Conservation (phyloP, 2,113 vertebrate species). For the Daboia siamensis region DNA sequence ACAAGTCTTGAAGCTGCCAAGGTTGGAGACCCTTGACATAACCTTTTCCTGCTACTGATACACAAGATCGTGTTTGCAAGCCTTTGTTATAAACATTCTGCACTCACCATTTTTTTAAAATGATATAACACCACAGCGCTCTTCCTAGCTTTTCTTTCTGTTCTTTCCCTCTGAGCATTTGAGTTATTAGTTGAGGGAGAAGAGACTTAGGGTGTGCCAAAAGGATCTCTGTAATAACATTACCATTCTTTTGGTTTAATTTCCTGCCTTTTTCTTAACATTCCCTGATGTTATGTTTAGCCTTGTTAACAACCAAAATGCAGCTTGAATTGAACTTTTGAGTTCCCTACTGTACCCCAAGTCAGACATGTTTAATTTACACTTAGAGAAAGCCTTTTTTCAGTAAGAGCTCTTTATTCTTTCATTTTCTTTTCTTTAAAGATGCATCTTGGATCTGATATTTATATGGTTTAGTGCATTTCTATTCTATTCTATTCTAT, state of each 20-base stretch:
- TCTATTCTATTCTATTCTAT: too few relatives aligned
- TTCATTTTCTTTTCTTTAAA: background rate
- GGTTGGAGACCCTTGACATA: too few relatives aligned
- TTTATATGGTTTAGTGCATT: background rate
- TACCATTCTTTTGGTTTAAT: background rate
- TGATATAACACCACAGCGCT: background rate
- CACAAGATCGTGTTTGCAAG: background rate
- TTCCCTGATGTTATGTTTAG: background rate
- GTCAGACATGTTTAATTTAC: background rate
- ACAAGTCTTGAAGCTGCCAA: too few relatives aligned
- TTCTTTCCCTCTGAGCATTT: background rate
- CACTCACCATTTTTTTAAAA: background rate
- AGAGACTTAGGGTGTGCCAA: background rate
- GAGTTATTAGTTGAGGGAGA: background rate
- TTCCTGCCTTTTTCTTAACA: background rate
- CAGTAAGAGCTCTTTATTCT: background rate
- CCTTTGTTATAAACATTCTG: background rate
- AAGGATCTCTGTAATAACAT: background rate
- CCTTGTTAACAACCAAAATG: background rate
- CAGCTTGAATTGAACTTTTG: background rate
- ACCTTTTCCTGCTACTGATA: background rate
- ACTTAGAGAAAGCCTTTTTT: background rate
- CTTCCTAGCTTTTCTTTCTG: background rate
- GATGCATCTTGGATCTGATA: background rate
- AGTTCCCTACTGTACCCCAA: background rate